phyloP scores from a whole-genome alignment of 2,113 vertebrate species.

The Peucedramus taeniatus region DNA sequence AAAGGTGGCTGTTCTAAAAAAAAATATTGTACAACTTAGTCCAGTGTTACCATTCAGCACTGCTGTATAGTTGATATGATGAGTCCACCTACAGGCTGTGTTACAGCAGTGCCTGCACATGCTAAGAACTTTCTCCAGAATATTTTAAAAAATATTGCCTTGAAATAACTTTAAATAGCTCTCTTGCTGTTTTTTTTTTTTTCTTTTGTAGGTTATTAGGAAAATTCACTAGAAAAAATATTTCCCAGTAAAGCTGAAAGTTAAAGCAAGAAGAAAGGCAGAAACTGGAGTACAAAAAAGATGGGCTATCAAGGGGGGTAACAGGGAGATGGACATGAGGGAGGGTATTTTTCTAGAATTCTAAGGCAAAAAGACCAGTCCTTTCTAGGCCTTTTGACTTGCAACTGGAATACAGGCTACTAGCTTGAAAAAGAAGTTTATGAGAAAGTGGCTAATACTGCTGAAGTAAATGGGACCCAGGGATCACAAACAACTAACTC shows the following conservation, averaged over 20 bases:
- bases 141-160: background rate
- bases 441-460: background rate
- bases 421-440: background rate
- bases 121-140: background rate
- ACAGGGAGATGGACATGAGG: background rate
- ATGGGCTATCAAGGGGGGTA: background rate
- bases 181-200: background rate
- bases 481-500: background rate
- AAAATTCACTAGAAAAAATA: background rate
- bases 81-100: constrained; percentile 58
- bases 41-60: background rate
- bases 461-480: background rate
- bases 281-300: background rate
- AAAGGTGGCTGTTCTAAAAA: background rate
- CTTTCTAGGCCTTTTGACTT: background rate
- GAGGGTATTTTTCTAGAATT: background rate
- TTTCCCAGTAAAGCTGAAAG: background rate
- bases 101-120: background rate
- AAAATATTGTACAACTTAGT: background rate
- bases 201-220: background rate
- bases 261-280: background rate
- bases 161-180: background rate
- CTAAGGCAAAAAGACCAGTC: background rate
- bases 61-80: constrained; percentile 27
- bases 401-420: background rate